Evolutionary conservation across 1,140 invertebrate species (phyloP).

Genomic region (Diploscapter pachys): DNA sequence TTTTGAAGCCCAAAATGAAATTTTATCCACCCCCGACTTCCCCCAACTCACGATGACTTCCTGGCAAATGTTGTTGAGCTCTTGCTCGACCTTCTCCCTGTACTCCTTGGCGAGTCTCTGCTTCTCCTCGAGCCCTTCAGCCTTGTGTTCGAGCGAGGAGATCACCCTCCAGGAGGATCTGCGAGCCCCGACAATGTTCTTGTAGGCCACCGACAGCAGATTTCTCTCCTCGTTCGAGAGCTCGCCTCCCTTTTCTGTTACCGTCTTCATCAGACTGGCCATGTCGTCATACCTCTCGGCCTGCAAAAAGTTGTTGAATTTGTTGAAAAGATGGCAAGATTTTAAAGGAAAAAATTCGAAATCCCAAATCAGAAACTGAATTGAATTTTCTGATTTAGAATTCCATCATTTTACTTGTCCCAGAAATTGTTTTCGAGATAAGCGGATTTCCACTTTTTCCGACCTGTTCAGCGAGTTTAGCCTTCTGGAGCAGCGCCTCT

Average conservation of each 20-base stretch:
- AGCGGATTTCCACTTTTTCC: no score
- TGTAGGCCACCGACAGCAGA: slow-evolving; percentile 93
- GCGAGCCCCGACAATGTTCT: slow-evolving; percentile 96
- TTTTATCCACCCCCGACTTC: not conserved
- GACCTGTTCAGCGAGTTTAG: no score
- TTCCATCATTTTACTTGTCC: no score
- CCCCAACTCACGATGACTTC: slow-evolving; percentile 78
- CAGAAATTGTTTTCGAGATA: no score
- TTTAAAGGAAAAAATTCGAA: slow-evolving; percentile 60
- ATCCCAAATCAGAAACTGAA: no score
- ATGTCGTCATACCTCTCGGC: slow-evolving; percentile 89
- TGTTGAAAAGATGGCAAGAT: slow-evolving; percentile 91
- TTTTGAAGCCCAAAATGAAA: slow-evolving; percentile 21
- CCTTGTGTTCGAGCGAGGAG: slow-evolving; percentile 96
- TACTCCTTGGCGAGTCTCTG: slow-evolving; percentile 98
- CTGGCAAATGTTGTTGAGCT: slow-evolving; percentile 93
- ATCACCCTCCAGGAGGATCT: slow-evolving; percentile 97
- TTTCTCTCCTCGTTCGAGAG: slow-evolving; percentile 82
- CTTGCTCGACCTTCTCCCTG: slow-evolving; percentile 88
- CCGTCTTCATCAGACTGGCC: slow-evolving; percentile 61
- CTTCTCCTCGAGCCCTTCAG: slow-evolving; percentile 88
- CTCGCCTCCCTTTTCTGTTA: slow-evolving; percentile 40
- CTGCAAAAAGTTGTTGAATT: slow-evolving; percentile 83
- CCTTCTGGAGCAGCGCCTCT: no score
- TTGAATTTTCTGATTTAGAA: no score